These are phyloP conservation scores for Trichopoda pennipes DNA, from an alignment of 2,888 invertebrate species.

Conservation along the genomic window DNA sequence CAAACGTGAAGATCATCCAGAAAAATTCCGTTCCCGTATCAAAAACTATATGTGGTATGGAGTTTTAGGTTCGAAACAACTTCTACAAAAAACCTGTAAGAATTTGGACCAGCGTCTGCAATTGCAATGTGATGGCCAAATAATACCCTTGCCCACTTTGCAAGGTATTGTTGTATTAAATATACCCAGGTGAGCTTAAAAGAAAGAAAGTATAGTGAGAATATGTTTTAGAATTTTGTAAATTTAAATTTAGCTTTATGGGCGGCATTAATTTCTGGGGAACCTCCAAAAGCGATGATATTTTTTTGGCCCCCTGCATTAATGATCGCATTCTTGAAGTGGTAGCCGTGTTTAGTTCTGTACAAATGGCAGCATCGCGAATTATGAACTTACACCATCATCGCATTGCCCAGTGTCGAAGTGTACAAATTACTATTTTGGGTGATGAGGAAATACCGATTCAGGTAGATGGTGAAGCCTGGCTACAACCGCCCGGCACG, in stretches of 20 bases:
- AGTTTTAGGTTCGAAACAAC: slow-evolving; percentile 88
- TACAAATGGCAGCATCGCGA: slow-evolving; percentile 98
- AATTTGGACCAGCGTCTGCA: slow-evolving; percentile 97
- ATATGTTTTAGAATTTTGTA: too few species aligned
- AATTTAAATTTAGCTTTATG: slow-evolving; percentile 88
- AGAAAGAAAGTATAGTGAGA: not conserved
- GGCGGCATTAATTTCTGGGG: slow-evolving; percentile 99
- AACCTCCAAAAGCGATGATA: slow-evolving; percentile 93
- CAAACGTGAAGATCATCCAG: slow-evolving; percentile 97
- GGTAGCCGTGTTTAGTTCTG: slow-evolving; percentile 98
- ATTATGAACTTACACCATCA: slow-evolving; percentile 97
- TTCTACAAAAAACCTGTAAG: slow-evolving; percentile 94
- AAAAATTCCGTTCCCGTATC: slow-evolving; percentile 95
- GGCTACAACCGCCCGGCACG: slow-evolving; percentile 98
- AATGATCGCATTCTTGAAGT: slow-evolving; percentile 98
- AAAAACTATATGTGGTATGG: slow-evolving; percentile 98
- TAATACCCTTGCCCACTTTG: slow-evolving; percentile 96
- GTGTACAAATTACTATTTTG: slow-evolving; percentile 96
- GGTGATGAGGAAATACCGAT: slow-evolving; percentile 96
- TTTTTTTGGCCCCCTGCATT: slow-evolving; percentile 95
- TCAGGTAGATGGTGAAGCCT: slow-evolving; percentile 98
- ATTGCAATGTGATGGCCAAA: slow-evolving; percentile 96
- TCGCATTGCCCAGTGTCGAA: slow-evolving; percentile 97
- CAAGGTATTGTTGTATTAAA: slow-evolving; percentile 98
- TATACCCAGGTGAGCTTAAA: slow-evolving; percentile 87